Percentiles rank a stretch among this genome's conserved stretches.
Evolutionary conservation across 2,113 vertebrate genomes (phyloP).

Genomic region (Recurvirostra avosetta): DNA sequence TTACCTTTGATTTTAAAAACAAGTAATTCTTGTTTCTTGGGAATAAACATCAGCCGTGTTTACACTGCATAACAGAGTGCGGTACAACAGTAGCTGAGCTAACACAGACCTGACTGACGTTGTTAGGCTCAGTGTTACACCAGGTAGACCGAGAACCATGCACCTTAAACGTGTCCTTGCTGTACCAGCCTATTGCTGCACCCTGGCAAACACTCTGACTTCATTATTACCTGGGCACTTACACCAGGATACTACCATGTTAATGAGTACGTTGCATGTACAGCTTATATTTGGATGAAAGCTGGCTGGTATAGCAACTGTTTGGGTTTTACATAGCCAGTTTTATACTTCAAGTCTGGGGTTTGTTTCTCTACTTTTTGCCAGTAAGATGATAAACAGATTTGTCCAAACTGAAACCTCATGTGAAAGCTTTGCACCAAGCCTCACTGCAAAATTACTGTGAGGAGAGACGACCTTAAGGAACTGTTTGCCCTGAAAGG

Average conservation of each 20-base stretch:
- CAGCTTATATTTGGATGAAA: neutral
- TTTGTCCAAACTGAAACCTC: neutral
- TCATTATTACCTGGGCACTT: neutral
- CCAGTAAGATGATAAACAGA: neutral
- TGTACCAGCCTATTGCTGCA: neutral
- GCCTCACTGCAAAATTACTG: neutral
- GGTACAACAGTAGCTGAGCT: neutral
- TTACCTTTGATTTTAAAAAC: neutral
- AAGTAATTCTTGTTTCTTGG: neutral
- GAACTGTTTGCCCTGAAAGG: neutral
- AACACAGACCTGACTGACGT: neutral
- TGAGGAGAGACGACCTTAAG: neutral
- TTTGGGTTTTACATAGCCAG: neutral
- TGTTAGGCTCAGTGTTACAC: neutral
- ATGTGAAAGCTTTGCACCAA: neutral
- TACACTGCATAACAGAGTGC: neutral
- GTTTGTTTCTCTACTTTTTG: neutral
- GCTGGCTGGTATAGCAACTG: neutral
- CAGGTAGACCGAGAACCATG: neutral
- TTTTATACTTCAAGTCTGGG: neutral
- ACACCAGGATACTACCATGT: neutral
- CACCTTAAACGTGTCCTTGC: accelerated
- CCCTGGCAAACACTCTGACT: neutral
- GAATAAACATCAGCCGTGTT: neutral
- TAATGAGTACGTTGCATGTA: neutral